phyloP scores from a whole-genome alignment of 1,140 invertebrate species.

The Drosophila cardini region DNA sequence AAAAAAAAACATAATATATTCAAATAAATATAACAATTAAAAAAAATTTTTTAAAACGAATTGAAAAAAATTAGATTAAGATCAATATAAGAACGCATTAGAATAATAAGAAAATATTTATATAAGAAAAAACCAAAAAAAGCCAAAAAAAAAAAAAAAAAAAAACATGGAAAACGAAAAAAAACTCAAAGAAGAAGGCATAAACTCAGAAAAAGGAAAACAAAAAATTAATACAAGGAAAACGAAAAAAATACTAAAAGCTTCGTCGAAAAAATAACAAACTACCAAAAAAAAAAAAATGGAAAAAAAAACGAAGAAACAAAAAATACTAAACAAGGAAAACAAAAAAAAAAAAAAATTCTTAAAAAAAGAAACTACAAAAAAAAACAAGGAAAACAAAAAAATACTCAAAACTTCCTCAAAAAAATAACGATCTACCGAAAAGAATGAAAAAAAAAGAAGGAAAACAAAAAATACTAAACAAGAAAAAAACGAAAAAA shows the following conservation, averaged over 20 bases:
- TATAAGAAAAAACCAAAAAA: background rate
- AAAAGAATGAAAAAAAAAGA: too few species aligned
- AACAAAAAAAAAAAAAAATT: background rate
- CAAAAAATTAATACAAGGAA: background rate
- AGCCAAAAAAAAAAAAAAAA: background rate
- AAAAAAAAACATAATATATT: background rate
- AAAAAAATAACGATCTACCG: too few species aligned
- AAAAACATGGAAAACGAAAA: background rate
- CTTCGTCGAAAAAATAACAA: too few species aligned
- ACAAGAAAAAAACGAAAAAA: too few species aligned
- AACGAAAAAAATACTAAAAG: conserved; percentile 1
- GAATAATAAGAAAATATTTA: background rate
- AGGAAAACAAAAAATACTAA: too few species aligned
- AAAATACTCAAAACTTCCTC: too few species aligned
- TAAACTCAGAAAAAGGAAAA: background rate
- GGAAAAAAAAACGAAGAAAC: background rate
- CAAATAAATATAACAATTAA: too few species aligned
- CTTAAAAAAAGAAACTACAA: background rate
- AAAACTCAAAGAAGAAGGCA: background rate
- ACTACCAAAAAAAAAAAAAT: background rate
- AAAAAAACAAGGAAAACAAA: too few species aligned
- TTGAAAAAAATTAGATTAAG: background rate
- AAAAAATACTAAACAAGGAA: background rate
- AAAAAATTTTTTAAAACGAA: background rate
- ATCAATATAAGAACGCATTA: background rate